Conservation (phyloP, 2,797 vertebrate genomes). For the Lepilemur septentrionalis region DNA sequence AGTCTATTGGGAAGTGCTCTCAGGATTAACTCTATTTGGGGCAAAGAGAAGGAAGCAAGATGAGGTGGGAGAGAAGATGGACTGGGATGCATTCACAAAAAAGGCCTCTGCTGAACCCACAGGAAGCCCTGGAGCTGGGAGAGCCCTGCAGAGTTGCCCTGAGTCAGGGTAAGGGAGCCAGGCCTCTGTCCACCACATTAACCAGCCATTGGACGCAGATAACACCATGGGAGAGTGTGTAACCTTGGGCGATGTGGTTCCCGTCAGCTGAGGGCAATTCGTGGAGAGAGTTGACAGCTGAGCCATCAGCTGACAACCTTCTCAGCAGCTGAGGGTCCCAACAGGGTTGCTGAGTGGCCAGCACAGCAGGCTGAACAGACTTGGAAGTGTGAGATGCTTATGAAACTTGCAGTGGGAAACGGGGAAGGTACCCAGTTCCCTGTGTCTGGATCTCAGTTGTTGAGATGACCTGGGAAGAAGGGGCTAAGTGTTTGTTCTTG, state of each 20-base stretch:
- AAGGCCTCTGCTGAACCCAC: background rate
- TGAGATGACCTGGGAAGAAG: background rate
- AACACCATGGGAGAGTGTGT: background rate
- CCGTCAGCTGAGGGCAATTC: background rate
- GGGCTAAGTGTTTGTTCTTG: background rate
- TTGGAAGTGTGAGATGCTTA: background rate
- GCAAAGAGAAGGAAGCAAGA: background rate
- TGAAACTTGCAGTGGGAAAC: background rate
- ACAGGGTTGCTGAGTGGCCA: background rate
- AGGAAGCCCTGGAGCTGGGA: background rate
- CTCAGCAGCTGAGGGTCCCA: background rate
- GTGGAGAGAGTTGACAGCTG: background rate
- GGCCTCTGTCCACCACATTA: background rate
- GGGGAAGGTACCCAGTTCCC: background rate
- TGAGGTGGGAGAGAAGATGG: background rate
- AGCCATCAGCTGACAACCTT: background rate
- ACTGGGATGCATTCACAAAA: background rate
- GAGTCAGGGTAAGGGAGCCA: background rate
- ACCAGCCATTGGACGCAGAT: background rate
- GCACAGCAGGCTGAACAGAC: background rate
- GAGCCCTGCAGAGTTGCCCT: background rate
- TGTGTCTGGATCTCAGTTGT: background rate
- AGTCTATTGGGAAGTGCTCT: background rate
- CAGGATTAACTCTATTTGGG: background rate
- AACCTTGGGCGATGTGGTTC: background rate